phyloP scores from a whole-genome alignment of 2,113 vertebrate genomes.

The Columbina picui region DNA sequence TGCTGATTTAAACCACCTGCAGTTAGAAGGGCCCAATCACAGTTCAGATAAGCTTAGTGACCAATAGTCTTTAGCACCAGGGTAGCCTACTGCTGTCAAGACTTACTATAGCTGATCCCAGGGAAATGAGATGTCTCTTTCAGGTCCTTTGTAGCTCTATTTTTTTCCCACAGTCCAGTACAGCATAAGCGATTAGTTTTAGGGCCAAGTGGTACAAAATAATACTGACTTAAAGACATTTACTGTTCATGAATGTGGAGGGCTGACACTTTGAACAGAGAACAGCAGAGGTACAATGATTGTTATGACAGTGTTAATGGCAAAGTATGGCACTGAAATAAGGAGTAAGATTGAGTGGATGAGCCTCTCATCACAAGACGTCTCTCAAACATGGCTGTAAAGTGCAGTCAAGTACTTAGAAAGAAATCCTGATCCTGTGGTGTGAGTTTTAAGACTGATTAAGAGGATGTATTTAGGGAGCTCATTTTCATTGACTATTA shows the following conservation, averaged over 20 bases:
- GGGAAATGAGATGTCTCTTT: neutral
- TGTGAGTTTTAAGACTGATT: neutral
- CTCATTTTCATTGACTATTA: neutral
- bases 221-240: neutral
- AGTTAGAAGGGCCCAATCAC: neutral
- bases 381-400: neutral
- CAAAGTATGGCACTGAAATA: neutral
- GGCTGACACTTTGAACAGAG: neutral
- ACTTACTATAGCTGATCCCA: neutral
- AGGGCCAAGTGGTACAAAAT: neutral
- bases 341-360: neutral
- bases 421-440: neutral
- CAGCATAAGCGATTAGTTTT: neutral
- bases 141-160: neutral
- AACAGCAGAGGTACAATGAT: neutral
- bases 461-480: neutral
- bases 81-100: neutral
- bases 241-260: neutral
- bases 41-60: neutral
- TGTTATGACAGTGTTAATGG: neutral
- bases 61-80: neutral
- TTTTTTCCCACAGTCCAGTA: neutral
- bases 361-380: neutral
- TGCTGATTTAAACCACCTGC: neutral
- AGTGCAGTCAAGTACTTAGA: neutral